Percentiles rank a stretch among this genome's conserved stretches.
Conservation (phyloP, 2,113 vertebrate genomes). For the Thamnophis sirtalis region DNA sequence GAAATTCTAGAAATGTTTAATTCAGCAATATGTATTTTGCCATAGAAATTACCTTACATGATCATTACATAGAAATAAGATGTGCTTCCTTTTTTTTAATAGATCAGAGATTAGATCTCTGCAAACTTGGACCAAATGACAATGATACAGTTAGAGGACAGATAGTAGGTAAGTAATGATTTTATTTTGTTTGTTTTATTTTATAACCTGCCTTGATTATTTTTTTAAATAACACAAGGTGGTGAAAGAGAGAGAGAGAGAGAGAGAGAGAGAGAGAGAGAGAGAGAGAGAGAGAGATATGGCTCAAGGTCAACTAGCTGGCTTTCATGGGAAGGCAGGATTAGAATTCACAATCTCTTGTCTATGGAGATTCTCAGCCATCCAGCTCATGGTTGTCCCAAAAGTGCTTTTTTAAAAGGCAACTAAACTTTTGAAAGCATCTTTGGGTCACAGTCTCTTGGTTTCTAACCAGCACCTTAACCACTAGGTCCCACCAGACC, state of each 20-base stretch:
- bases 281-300: no score
- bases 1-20: background rate
- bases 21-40: background rate
- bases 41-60: background rate
- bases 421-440: background rate
- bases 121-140: conserved; percentile 93
- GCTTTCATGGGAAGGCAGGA: background rate
- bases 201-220: background rate
- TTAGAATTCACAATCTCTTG: background rate
- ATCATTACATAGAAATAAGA: background rate
- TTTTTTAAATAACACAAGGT: background rate
- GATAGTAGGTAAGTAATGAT: conserved; percentile 86
- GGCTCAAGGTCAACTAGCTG: no score
- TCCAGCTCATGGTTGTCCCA: background rate
- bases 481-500: background rate
- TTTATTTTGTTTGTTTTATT: background rate
- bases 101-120: conserved; percentile 96
- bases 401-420: background rate
- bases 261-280: no score
- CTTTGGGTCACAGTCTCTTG: background rate
- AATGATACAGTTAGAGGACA: conserved; percentile 95
- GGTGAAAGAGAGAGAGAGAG: no score
- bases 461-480: background rate
- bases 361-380: background rate
- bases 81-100: conserved; percentile 28